phyloP scores from a whole-genome alignment of 2,888 invertebrate species.

The Lasioglossum lativentre region DNA sequence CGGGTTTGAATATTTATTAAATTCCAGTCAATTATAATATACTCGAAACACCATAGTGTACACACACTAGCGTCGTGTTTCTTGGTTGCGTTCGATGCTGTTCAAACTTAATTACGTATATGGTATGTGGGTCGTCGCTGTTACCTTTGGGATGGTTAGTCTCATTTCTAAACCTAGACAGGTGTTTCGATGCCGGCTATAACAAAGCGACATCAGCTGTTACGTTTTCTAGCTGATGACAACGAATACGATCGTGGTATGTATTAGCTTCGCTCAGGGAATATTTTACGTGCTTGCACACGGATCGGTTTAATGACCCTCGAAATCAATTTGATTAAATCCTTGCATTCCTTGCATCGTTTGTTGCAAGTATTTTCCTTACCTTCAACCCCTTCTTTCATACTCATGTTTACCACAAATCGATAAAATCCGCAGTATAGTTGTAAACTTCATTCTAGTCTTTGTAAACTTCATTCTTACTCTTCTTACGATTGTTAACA shows the following conservation, averaged over 20 bases:
- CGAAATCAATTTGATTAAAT: background rate
- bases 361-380: background rate
- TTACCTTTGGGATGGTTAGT: slow-evolving; percentile 27
- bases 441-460: too few relatives aligned
- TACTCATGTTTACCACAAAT: too few relatives aligned
- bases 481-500: background rate
- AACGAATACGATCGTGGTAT: background rate
- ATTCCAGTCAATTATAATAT: slow-evolving; percentile 33
- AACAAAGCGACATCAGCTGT: slow-evolving; percentile 53
- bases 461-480: too few relatives aligned
- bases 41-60: background rate
- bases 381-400: too few relatives aligned
- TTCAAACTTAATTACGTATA: slow-evolving; percentile 41
- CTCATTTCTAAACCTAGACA: slow-evolving; percentile 46
- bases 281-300: background rate
- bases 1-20: slow-evolving; percentile 30
- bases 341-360: background rate
- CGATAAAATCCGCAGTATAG: too few relatives aligned
- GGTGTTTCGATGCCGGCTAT: slow-evolving; percentile 41
- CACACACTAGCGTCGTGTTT: background rate
- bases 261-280: background rate
- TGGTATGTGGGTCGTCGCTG: slow-evolving; percentile 50
- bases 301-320: background rate
- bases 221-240: slow-evolving; percentile 24
- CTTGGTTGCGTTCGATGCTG: slow-evolving; percentile 1